Conservation (phyloP, 2,113 vertebrate species). For the Vanacampus margaritifer region DNA sequence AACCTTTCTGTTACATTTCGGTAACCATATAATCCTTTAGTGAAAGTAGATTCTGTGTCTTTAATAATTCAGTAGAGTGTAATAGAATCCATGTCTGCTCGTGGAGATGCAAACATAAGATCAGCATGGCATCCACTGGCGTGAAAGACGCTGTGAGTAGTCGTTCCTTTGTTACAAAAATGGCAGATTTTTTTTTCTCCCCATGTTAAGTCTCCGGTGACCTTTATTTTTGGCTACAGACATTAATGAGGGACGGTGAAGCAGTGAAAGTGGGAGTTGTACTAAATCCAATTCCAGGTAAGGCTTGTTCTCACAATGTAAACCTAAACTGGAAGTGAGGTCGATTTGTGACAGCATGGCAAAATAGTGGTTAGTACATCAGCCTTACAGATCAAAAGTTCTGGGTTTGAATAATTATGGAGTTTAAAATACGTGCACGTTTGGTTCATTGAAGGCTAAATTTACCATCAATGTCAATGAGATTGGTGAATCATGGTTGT, state of each 20-base stretch:
- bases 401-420: not conserved
- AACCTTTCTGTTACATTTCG: not conserved
- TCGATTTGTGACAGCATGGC: not conserved
- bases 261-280: slow-evolving; percentile 3
- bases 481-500: too few relatives aligned
- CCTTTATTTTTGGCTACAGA: slow-evolving; percentile 16
- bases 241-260: slow-evolving; percentile 17
- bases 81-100: slow-evolving; percentile 37
- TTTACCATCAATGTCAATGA: too few relatives aligned
- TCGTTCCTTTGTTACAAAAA: not conserved
- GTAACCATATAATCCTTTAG: slow-evolving; percentile 32
- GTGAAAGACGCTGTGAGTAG: slow-evolving; percentile 55
- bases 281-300: not conserved
- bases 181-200: not conserved
- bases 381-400: not conserved
- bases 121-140: slow-evolving; percentile 18
- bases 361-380: not conserved
- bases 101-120: slow-evolving; percentile 1
- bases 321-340: not conserved
- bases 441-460: too few relatives aligned
- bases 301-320: not conserved
- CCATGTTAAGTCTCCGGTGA: not conserved
- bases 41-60: slow-evolving; percentile 46
- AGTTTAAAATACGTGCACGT: too few relatives aligned
- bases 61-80: slow-evolving; percentile 60